Evolutionary conservation across 2,888 invertebrate genomes (phyloP).

Genomic region (Melolontha melolontha): DNA sequence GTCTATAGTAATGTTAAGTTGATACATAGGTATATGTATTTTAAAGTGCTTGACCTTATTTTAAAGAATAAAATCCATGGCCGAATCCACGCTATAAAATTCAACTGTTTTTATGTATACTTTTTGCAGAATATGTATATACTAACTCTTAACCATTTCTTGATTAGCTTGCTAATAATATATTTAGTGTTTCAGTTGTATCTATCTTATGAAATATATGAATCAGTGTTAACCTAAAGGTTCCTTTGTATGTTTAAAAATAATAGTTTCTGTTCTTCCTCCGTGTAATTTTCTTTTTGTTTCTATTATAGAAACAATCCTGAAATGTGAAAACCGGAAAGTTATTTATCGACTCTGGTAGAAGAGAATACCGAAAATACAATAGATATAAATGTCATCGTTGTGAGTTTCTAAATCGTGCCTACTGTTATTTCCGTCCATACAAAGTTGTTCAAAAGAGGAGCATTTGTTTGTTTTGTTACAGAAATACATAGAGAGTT

Average conservation of each 20-base stretch:
- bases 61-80: no score
- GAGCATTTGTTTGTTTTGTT: slow-evolving; percentile 38
- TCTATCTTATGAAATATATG: no score
- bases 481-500: slow-evolving; percentile 32
- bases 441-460: slow-evolving; percentile 37
- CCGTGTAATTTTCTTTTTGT: slow-evolving; percentile 10
- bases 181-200: no score
- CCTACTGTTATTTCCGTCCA: slow-evolving; percentile 36
- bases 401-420: slow-evolving; percentile 37
- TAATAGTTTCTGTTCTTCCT: slow-evolving; percentile 16
- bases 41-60: no score
- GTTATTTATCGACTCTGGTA: slow-evolving; percentile 25
- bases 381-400: slow-evolving; percentile 39
- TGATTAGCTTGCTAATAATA: no score
- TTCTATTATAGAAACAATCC: slow-evolving; percentile 16
- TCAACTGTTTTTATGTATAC: no score
- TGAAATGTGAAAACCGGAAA: slow-evolving; percentile 31
- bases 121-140: no score
- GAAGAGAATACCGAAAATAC: slow-evolving; percentile 34
- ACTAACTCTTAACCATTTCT: no score
- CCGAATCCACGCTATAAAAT: no score
- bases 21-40: no score
- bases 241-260: slow-evolving; percentile 7
- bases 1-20: no score
- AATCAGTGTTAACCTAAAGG: background rate